Evolutionary conservation across 2,797 vertebrate species (phyloP).

Genomic region (Anniella stebbinsi): DNA sequence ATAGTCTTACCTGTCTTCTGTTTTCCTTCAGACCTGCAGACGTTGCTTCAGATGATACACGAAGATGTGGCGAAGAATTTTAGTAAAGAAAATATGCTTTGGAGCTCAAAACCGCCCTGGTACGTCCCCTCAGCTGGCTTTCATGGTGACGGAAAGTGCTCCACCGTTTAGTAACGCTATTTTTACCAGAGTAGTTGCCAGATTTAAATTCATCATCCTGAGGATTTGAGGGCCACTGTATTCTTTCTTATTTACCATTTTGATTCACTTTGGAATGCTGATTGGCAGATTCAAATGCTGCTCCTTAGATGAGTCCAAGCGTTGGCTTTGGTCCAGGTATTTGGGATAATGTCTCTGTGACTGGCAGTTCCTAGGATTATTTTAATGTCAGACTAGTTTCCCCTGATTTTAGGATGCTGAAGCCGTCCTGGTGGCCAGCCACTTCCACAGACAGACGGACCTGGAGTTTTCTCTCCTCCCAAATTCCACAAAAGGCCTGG

Average conservation of each 20-base stretch:
- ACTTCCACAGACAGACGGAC: not conserved
- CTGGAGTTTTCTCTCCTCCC: not conserved
- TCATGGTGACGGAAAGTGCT: not conserved
- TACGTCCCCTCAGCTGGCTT: slow-evolving; percentile 12
- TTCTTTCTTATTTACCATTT: not conserved
- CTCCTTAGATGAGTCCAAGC: not conserved
- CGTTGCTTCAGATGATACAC: slow-evolving; percentile 70
- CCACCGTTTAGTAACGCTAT: not conserved
- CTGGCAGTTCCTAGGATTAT: not conserved
- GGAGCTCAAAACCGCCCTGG: slow-evolving; percentile 44
- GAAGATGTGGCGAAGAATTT: slow-evolving; percentile 73
- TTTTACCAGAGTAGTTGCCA: not conserved
- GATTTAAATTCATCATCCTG: not conserved
- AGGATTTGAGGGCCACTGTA: not conserved
- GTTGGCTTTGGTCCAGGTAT: no score
- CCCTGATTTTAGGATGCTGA: not conserved
- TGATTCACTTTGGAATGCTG: not conserved
- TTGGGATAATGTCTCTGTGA: no score
- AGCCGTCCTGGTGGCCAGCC: not conserved
- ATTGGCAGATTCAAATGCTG: no score
- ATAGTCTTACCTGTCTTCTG: not conserved
- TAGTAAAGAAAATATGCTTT: slow-evolving; percentile 23
- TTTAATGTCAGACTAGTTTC: not conserved
- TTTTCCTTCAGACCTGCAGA: slow-evolving; percentile 75
- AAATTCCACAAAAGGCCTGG: not conserved